A percentile compares a stretch with the other conserved stretches of the same genome.
phyloP scores from a whole-genome alignment of 2,888 invertebrate genomes.

The Pherbina coryleti region DNA sequence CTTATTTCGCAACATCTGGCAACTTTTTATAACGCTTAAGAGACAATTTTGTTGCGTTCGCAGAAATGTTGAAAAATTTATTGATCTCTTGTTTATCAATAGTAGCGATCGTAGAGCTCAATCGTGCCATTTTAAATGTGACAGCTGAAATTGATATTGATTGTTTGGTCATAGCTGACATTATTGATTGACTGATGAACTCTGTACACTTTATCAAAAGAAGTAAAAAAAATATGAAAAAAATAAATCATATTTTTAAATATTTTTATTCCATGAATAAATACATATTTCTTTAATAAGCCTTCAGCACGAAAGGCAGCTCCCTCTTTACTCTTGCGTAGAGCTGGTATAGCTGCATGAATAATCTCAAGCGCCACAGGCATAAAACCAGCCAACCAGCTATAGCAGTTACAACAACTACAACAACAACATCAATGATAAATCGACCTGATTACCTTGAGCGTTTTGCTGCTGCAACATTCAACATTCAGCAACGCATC shows the following conservation, averaged over 20 bases:
- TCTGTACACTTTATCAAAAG: no score
- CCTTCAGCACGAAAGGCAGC: no score
- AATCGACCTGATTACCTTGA: constrained; percentile 40
- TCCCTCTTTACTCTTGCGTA: no score
- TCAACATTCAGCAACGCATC: background rate
- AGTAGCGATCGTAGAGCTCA: background rate
- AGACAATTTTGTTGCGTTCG: no score
- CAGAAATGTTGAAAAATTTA: background rate
- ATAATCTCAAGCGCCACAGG: constrained; percentile 23
- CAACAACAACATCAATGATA: constrained; percentile 26
- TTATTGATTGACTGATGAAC: constrained; percentile 4
- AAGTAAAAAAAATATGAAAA: no score
- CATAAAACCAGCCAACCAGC: background rate
- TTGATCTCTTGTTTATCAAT: background rate
- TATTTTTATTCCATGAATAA: no score
- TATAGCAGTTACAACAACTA: background rate
- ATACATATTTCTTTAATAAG: no score
- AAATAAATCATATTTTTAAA: no score
- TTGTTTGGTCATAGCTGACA: background rate
- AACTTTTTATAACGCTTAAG: background rate
- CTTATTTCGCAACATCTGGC: background rate
- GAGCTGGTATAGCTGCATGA: background rate
- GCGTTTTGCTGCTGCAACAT: background rate
- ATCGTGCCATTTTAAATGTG: constrained; percentile 12
- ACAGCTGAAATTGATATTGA: constrained; percentile 7